Conservation (phyloP, 2,888 invertebrate genomes). For the Catocala sponsa region DNA sequence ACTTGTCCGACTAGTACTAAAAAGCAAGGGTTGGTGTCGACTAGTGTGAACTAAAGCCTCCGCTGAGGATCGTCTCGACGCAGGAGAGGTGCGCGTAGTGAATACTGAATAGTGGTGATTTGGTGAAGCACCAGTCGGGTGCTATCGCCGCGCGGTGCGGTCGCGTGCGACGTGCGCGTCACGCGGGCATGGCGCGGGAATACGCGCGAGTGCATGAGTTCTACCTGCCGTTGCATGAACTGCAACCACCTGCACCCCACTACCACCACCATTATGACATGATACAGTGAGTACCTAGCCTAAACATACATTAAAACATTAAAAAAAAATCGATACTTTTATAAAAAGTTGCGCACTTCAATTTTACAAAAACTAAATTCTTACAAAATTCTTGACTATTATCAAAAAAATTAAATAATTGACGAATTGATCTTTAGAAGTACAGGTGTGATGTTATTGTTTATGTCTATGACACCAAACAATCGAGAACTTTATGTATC, state of each 20-base stretch:
- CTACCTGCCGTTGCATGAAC: conserved; percentile 66
- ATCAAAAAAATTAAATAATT: too few species aligned
- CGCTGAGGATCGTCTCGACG: conserved; percentile 16
- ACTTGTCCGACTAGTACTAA: background rate
- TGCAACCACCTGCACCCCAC: conserved; percentile 58
- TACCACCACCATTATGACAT: conserved; percentile 58
- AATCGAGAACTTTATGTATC: too few species aligned
- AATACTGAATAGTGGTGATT: background rate
- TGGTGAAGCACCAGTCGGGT: conserved; percentile 43
- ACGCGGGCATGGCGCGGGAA: conserved; percentile 65
- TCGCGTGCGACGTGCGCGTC: conserved; percentile 34
- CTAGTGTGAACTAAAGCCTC: conserved; percentile 14
- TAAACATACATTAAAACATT: background rate
- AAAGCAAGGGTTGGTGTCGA: conserved; percentile 17
- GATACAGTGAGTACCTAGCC: conserved; percentile 62
- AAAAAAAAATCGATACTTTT: too few species aligned
- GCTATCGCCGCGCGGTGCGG: conserved; percentile 41
- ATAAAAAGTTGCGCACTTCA: too few species aligned
- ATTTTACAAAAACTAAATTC: too few species aligned
- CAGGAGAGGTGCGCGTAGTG: conserved; percentile 18
- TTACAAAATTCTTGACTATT: too few species aligned
- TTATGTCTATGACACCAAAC: too few species aligned
- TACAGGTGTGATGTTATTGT: background rate
- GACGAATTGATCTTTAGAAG: too few species aligned
- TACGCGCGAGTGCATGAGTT: conserved; percentile 65